A percentile compares a stretch with the other conserved stretches of the same genome.
These are phyloP conservation scores for Copidosoma aretas DNA, from an alignment of 2,888 invertebrate genomes.

Conservation along the genomic window DNA sequence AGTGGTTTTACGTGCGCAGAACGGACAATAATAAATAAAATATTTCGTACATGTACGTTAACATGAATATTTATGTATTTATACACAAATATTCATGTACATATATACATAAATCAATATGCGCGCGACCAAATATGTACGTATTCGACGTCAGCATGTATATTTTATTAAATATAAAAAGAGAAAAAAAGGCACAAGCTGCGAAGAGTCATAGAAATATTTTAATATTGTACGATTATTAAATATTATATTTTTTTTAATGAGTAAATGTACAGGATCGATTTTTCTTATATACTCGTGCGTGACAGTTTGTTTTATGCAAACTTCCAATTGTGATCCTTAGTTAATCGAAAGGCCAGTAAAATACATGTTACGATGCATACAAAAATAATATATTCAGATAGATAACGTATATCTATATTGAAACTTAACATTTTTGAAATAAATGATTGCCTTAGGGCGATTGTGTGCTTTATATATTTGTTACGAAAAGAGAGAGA, in stretches of 20 bases:
- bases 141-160: slow-evolving; percentile 38
- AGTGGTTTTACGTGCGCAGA: slow-evolving; percentile 3
- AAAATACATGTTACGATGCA: slow-evolving; percentile 35
- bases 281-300: slow-evolving; percentile 33
- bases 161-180: slow-evolving; percentile 31
- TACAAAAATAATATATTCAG: slow-evolving; percentile 8
- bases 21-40: background rate
- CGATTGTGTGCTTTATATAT: slow-evolving; percentile 34
- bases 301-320: slow-evolving; percentile 27
- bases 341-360: slow-evolving; percentile 44
- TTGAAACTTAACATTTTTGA: slow-evolving; percentile 26
- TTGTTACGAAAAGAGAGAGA: slow-evolving; percentile 30
- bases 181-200: slow-evolving; percentile 33
- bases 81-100: too few species aligned
- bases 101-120: slow-evolving; percentile 37
- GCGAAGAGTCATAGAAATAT: slow-evolving; percentile 42
- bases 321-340: slow-evolving; percentile 43
- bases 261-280: slow-evolving; percentile 43
- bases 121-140: slow-evolving; percentile 42
- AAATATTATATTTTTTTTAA: slow-evolving; percentile 48
- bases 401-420: slow-evolving; percentile 7
- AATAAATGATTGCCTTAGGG: slow-evolving; percentile 7
- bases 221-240: slow-evolving; percentile 45
- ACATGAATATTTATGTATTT: slow-evolving; percentile 31
- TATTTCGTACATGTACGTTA: slow-evolving; percentile 24